Evolutionary conservation across 1,140 invertebrate genomes (phyloP).

Genomic region (Tetragonula clypearis): DNA sequence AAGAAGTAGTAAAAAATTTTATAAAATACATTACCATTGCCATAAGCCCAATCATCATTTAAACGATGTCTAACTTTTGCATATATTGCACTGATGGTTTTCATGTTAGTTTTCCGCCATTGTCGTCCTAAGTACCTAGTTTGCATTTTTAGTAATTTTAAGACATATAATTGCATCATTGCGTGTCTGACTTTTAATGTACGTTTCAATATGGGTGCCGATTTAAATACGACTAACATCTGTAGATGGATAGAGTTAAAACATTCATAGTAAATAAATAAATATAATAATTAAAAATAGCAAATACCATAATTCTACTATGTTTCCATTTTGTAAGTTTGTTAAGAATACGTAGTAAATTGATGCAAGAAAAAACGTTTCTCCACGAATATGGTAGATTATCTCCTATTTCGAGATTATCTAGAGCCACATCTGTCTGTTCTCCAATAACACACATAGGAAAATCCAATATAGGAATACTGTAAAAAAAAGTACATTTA

Average conservation of each 20-base stretch:
- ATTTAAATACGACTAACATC: constrained; percentile 99
- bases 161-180: constrained; percentile 98
- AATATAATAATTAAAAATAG: constrained; percentile 4
- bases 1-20: not conserved
- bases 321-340: constrained; percentile 99
- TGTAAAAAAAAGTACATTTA: constrained; percentile 71
- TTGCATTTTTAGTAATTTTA: constrained; percentile 99
- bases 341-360: constrained; percentile 97
- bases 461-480: constrained; percentile 96
- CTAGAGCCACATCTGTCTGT: constrained; percentile 95
- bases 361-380: constrained; percentile 99
- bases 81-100: constrained; percentile 99
- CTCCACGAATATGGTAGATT: constrained; percentile 96
- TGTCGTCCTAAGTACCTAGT: constrained; percentile 99
- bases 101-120: constrained; percentile 99
- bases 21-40: constrained; percentile 87
- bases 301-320: constrained; percentile 95
- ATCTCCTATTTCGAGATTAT: constrained; percentile 96
- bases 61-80: constrained; percentile 96
- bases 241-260: constrained; percentile 67
- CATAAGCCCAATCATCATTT: constrained; percentile 99
- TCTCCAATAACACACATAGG: constrained; percentile 98
- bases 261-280: not conserved
- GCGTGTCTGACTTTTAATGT: constrained; percentile 97
- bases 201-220: constrained; percentile 98